Evolutionary conservation across 2,888 invertebrate species (phyloP).

Genomic region (Sussaba pulchella): DNA sequence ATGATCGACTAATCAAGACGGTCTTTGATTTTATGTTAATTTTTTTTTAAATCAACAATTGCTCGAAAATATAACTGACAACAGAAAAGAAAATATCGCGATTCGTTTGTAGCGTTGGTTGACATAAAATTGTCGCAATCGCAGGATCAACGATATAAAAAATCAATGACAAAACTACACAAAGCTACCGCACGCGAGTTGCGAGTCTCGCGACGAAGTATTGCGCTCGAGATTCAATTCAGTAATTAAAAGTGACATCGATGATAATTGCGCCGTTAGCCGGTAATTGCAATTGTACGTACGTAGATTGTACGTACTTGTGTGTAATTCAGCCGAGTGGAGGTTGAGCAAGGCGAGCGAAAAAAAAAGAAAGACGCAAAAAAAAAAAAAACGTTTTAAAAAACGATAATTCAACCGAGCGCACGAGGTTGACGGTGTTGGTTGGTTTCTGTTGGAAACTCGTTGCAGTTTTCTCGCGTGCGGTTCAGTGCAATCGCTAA

Average conservation of each 20-base stretch:
- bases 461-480: slow-evolving; percentile 67
- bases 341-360: slow-evolving; percentile 20
- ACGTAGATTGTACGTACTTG: slow-evolving; percentile 25
- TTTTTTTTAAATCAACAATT: too few relatives aligned
- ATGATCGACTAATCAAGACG: not conserved
- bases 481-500: slow-evolving; percentile 60
- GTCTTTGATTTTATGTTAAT: not conserved
- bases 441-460: slow-evolving; percentile 45
- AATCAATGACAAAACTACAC: not conserved
- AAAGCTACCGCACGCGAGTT: slow-evolving; percentile 6
- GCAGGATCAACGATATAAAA: too few relatives aligned
- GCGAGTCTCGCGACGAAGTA: slow-evolving; percentile 42
- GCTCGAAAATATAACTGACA: too few relatives aligned
- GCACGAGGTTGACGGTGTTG: slow-evolving; percentile 37
- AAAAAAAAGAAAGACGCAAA: not conserved
- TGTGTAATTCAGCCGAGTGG: not conserved
- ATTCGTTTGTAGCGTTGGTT: too few relatives aligned
- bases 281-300: slow-evolving; percentile 79
- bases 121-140: too few relatives aligned
- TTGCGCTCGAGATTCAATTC: slow-evolving; percentile 76
- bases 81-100: too few relatives aligned
- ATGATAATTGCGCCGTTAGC: slow-evolving; percentile 76
- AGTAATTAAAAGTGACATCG: slow-evolving; percentile 82
- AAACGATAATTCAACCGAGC: slow-evolving; percentile 42
- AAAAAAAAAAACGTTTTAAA: slow-evolving; percentile 31